phyloP scores from a whole-genome alignment of 2,797 vertebrate genomes.

The Micromesistius poutassou region DNA sequence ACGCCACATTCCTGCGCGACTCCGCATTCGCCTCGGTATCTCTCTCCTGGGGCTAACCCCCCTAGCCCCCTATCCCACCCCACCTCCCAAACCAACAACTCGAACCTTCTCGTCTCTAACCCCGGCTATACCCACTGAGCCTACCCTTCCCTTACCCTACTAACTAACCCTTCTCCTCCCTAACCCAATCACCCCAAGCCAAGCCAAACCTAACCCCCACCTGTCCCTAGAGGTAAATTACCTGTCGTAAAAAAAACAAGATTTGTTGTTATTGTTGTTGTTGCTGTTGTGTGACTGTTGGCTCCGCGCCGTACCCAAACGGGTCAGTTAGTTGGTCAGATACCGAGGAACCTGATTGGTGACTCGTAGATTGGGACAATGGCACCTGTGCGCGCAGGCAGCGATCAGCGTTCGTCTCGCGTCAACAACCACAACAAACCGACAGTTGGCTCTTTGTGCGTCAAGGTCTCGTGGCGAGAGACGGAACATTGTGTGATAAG shows the following conservation, averaged over 20 bases:
- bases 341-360: conserved; percentile 54
- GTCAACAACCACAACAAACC: conserved; percentile 64
- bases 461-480: conserved; percentile 57
- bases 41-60: background rate
- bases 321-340: conserved; percentile 25
- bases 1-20: conserved; percentile 52
- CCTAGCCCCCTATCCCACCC: background rate
- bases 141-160: background rate
- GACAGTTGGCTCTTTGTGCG: conserved; percentile 55
- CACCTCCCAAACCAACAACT: background rate
- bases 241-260: background rate
- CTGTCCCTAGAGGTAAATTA: background rate
- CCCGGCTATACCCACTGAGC: background rate
- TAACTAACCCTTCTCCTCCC: background rate
- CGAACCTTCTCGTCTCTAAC: background rate
- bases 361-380: conserved; percentile 40
- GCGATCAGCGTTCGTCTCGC: conserved; percentile 3
- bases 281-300: background rate
- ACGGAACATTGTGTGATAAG: background rate
- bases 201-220: background rate
- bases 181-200: background rate
- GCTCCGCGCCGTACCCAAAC: background rate
- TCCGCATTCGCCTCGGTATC: background rate
- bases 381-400: conserved; percentile 26
- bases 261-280: background rate